Percentiles rank a stretch among this genome's conserved stretches.
These are phyloP conservation scores for Ranitomeya variabilis DNA, from an alignment of 2,113 vertebrate genomes.

Conservation along the genomic window DNA sequence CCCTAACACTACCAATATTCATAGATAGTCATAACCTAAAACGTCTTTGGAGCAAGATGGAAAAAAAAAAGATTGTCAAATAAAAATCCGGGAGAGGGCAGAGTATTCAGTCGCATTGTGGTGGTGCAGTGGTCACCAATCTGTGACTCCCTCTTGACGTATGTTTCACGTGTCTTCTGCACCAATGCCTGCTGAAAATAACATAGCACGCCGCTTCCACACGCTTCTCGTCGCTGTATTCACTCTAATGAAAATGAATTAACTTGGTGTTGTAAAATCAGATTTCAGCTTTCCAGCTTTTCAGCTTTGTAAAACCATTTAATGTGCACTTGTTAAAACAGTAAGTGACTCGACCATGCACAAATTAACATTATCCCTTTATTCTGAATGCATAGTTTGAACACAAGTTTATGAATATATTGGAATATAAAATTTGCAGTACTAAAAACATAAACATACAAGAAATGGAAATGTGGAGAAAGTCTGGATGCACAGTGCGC, in stretches of 20 bases:
- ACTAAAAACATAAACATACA: not conserved
- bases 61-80: too few species aligned
- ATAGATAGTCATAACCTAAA: not conserved
- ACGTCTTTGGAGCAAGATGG: not conserved
- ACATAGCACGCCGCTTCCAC: not conserved
- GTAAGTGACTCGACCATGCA: not conserved
- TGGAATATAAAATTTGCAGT: not conserved
- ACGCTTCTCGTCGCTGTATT: constrained; percentile 45
- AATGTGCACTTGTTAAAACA: constrained; percentile 12
- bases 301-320: constrained; percentile 34
- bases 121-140: too few species aligned
- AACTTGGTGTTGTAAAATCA: constrained; percentile 24
- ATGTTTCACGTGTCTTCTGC: not conserved
- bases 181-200: not conserved
- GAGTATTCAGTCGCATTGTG: too few species aligned
- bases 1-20: not conserved
- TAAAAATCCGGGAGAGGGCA: too few species aligned
- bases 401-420: not conserved
- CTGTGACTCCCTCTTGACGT: not conserved
- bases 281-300: constrained; percentile 35
- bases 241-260: constrained; percentile 60
- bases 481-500: not conserved
- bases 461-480: not conserved
- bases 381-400: not conserved
- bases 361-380: constrained; percentile 5